phyloP scores from a whole-genome alignment of 2,797 vertebrate genomes.

The Hydrocynus forskahlii region DNA sequence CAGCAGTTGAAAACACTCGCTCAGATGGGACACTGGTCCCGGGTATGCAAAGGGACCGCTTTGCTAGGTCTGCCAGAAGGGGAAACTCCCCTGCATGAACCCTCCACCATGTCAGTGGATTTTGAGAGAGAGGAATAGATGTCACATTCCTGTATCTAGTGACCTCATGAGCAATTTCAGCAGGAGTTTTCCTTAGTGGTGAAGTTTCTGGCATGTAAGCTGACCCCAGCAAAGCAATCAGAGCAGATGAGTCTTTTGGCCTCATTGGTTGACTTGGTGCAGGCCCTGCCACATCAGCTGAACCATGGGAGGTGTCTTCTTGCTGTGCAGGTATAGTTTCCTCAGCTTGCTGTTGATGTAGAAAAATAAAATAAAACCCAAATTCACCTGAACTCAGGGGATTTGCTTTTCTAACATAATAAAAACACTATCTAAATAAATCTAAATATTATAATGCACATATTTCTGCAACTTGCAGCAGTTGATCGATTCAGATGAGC shows the following conservation, averaged over 20 bases:
- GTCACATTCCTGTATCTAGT: background rate
- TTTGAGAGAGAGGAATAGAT: slow-evolving; percentile 7
- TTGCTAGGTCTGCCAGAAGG: slow-evolving; percentile 18
- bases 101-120: slow-evolving; percentile 33
- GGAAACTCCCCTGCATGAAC: slow-evolving; percentile 24
- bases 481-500: too few species aligned
- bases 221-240: slow-evolving; percentile 26
- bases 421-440: too few species aligned
- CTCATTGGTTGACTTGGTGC: background rate
- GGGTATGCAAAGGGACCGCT: slow-evolving; percentile 17
- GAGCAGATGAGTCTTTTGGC: background rate
- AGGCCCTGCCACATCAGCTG: background rate
- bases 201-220: slow-evolving; percentile 1
- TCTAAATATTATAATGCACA: too few species aligned
- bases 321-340: slow-evolving; percentile 1
- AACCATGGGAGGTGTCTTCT: background rate
- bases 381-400: too few species aligned
- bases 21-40: slow-evolving; percentile 38
- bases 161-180: slow-evolving; percentile 2
- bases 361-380: too few species aligned
- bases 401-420: too few species aligned
- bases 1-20: slow-evolving; percentile 32
- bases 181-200: background rate
- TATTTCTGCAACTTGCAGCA: too few species aligned
- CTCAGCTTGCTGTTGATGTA: background rate